Evolutionary conservation across 2,113 vertebrate species (phyloP).

Genomic region (Oophaga pumilio): DNA sequence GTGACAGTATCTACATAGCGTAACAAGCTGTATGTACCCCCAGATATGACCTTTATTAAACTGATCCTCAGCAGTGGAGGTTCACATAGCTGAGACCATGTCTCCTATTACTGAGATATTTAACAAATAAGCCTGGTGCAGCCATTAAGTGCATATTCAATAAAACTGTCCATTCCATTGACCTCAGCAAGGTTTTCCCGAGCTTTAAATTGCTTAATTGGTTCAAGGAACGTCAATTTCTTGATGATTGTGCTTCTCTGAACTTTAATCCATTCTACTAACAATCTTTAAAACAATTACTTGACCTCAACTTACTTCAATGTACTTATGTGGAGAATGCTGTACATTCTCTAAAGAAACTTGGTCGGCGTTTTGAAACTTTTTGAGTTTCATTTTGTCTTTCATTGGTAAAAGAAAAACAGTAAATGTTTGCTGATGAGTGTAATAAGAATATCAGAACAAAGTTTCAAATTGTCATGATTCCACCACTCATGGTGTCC

Average conservation of each 20-base stretch:
- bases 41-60: constrained; percentile 32
- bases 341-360: too few species aligned
- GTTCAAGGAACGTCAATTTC: constrained; percentile 53
- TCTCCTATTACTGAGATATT: constrained; percentile 40
- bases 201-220: constrained; percentile 54
- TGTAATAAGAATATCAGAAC: too few species aligned
- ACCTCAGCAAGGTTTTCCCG: constrained; percentile 47
- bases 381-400: too few species aligned
- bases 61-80: background rate
- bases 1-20: constrained; percentile 40
- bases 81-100: background rate
- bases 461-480: too few species aligned
- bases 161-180: constrained; percentile 52
- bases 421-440: too few species aligned
- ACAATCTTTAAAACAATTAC: constrained; percentile 48
- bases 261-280: constrained; percentile 36
- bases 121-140: constrained; percentile 46
- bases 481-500: too few species aligned
- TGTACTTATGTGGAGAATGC: background rate
- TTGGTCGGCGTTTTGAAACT: too few species aligned
- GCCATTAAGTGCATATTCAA: constrained; percentile 52
- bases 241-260: constrained; percentile 56
- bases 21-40: constrained; percentile 18
- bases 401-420: too few species aligned
- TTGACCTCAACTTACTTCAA: background rate